phyloP scores from a whole-genome alignment of 2,888 invertebrate genomes.

The Xestia rhomboidea region DNA sequence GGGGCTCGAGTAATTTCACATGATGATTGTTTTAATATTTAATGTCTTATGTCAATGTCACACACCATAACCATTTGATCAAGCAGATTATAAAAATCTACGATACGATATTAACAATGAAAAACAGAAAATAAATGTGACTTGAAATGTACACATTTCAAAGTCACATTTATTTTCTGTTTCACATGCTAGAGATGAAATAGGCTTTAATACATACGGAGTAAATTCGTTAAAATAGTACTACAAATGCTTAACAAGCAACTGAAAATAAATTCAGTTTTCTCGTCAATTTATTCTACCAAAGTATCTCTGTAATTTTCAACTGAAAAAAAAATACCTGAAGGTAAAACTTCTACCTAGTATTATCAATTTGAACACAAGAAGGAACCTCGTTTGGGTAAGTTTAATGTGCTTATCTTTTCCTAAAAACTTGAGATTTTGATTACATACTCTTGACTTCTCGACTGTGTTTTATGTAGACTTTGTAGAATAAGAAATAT shows the following conservation, averaged over 20 bases:
- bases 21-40: too few species aligned
- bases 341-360: background rate
- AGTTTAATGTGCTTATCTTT: conserved; percentile 1
- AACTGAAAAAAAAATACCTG: background rate
- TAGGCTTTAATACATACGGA: background rate
- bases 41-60: background rate
- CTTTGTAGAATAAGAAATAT: conserved; percentile 7
- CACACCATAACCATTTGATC: background rate
- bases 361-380: conserved; percentile 1
- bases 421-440: conserved; percentile 15
- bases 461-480: background rate
- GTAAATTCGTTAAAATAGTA: too few species aligned
- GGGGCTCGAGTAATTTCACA: background rate
- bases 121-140: background rate
- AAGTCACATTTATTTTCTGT: too few species aligned
- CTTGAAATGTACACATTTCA: background rate
- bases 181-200: background rate
- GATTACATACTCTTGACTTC: conserved; percentile 8
- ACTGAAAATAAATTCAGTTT: background rate
- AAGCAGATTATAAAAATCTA: too few species aligned
- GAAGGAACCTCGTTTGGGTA: background rate
- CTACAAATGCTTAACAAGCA: background rate
- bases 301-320: background rate
- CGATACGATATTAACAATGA: too few species aligned
- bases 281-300: background rate